Evolutionary conservation across 2,797 vertebrate species (phyloP), one percentile per base, ranked within the genome.

Genomic region (Halcyon chelicuti): DNA sequence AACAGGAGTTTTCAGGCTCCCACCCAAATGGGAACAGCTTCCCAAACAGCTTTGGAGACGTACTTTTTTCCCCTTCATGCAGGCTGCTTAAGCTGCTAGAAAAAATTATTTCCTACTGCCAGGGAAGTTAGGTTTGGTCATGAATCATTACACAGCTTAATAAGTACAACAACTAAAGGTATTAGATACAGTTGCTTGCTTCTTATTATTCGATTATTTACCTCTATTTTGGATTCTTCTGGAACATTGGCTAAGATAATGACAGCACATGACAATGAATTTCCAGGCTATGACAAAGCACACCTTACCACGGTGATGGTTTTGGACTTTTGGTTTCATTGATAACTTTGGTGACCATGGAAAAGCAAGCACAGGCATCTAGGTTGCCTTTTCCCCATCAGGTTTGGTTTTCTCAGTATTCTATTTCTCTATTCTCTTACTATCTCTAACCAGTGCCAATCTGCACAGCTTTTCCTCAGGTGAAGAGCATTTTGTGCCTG

Each of bases 131-230:
- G 22, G 71, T 84, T 90, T 55, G 42, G 73, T 70, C 85, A 76
- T 60, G 66, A 94, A 93, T 81, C 89, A 91, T 84, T 95, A 73
- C 54, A 82, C 57, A 62, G 52, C 14, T 88, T 87, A 94, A 33
- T 39, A 79, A 74, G n/a, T 80, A 79, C 93, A 95, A 89, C 55
- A 82, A 76, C 26, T 66, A 22, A 93, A 90, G 28, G 12, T 28
- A 85, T 87, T 79, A 92, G 81, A 92, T 31, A 85, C 51, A 82
- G 74, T 71, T 92, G 47, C 16, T 70, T 91, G 52, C 20, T 84
- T 42, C 67, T 74, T 29, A 61, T 85, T 91, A 89, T 67, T 93
- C 55, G 73, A 22, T 63, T 76, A 74, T 91, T 91, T 91, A 54
- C 33, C 23, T 55, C 62, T 75, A 11, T 52, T 88, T 94, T 54